A percentile compares a stretch with the other conserved stretches of the same genome.
Evolutionary conservation across 2,888 invertebrate species (phyloP).

Genomic region (Drosophila monieri): DNA sequence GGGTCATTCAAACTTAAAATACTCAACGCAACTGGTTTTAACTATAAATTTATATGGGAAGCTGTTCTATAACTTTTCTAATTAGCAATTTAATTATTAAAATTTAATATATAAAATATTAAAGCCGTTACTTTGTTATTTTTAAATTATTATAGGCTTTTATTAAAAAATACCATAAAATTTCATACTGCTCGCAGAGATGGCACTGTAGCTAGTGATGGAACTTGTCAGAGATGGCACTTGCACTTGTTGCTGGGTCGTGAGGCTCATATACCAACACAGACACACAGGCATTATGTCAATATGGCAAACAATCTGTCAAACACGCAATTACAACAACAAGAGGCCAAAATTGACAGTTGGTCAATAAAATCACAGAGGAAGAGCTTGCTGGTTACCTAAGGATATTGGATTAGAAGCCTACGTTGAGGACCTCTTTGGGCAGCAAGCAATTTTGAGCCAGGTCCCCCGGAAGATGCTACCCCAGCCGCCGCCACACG

Average conservation of each 20-base stretch:
- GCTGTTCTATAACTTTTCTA: too few species aligned
- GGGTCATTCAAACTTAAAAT: too few species aligned
- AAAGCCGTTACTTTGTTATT: too few species aligned
- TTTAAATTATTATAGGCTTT: too few species aligned
- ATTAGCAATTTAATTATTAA: too few species aligned
- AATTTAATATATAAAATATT: too few species aligned
- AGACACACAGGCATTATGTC: conserved; percentile 60
- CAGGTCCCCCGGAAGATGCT: conserved; percentile 52
- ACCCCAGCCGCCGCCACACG: conserved; percentile 64
- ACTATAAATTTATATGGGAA: too few species aligned
- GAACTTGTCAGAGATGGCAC: conserved; percentile 25
- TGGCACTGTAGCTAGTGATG: background rate
- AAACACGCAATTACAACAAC: conserved; percentile 69
- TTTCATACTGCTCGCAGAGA: background rate
- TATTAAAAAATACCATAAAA: background rate
- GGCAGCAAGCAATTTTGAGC: background rate
- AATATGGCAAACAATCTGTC: conserved; percentile 81
- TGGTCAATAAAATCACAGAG: conserved; percentile 76
- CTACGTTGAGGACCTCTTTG: background rate
- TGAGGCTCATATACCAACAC: conserved; percentile 54
- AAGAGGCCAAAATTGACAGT: conserved; percentile 68
- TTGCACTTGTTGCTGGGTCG: conserved; percentile 70
- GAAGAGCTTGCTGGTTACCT: conserved; percentile 51
- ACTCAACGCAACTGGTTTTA: too few species aligned
- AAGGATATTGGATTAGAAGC: conserved; percentile 23